phyloP scores from a whole-genome alignment of 2,888 invertebrate genomes.

The Lobophora halterata region DNA sequence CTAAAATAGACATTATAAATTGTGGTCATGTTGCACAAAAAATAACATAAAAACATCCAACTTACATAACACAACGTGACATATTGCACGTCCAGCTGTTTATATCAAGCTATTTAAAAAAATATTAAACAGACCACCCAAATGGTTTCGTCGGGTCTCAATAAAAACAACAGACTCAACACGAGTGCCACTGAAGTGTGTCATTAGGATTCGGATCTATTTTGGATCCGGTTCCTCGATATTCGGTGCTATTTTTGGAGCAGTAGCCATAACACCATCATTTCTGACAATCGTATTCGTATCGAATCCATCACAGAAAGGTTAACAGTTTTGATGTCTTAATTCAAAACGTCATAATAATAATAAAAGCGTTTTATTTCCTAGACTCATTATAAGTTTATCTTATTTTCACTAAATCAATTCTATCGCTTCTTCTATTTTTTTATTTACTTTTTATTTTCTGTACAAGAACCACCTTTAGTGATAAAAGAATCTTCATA shows the following conservation, averaged over 20 bases:
- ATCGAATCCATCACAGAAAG: no score
- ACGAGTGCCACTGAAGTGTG: constrained; percentile 58
- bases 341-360: no score
- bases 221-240: constrained; percentile 41
- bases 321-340: no score
- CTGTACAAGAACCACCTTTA: no score
- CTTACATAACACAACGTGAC: constrained; percentile 5
- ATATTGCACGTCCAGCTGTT: constrained; percentile 8
- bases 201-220: constrained; percentile 69
- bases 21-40: not conserved
- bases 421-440: no score
- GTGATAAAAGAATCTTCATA: no score
- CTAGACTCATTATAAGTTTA: no score
- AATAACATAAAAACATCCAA: no score
- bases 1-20: constrained; percentile 1
- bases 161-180: constrained; percentile 47
- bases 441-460: no score
- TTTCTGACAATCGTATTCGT: no score
- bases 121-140: constrained; percentile 59
- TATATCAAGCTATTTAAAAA: constrained; percentile 32
- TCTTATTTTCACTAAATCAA: no score
- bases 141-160: constrained; percentile 45
- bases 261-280: constrained; percentile 42
- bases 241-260: constrained; percentile 42
- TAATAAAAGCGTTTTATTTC: no score